These are phyloP conservation scores for Asobara japonica DNA, from an alignment of 1,140 invertebrate species.

Conservation along the genomic window DNA sequence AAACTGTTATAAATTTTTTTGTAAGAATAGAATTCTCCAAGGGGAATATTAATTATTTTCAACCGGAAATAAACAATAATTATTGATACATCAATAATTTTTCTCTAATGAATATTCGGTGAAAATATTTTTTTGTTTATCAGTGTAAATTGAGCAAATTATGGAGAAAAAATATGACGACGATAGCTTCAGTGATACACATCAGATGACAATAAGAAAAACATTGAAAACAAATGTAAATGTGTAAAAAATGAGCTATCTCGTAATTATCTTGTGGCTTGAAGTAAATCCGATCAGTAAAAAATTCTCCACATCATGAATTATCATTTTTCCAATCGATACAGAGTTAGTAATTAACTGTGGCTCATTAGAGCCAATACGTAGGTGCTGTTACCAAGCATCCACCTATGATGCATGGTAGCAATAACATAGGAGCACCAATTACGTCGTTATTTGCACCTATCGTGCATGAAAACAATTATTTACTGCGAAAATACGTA, in stretches of 20 bases:
- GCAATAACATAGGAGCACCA: not conserved
- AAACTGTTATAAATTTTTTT: no score
- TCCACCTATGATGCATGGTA: slow-evolving; percentile 23
- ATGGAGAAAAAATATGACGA: no score
- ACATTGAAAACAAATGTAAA: not conserved
- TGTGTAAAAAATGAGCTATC: not conserved
- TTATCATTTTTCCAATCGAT: slow-evolving; percentile 20
- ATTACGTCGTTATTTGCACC: slow-evolving; percentile 31
- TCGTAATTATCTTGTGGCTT: slow-evolving; percentile 10
- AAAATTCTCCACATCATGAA: slow-evolving; percentile 15
- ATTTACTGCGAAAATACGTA: slow-evolving; percentile 22
- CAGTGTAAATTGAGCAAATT: no score
- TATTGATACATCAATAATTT: no score
- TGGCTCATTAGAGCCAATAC: slow-evolving; percentile 9
- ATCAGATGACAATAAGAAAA: not conserved
- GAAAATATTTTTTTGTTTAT: no score
- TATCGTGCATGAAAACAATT: slow-evolving; percentile 34
- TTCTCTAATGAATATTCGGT: no score
- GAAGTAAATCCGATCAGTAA: not conserved
- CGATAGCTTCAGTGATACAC: no score
- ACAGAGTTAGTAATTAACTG: slow-evolving; percentile 12
- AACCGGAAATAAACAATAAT: no score
- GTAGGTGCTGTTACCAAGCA: not conserved
- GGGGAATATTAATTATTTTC: no score
- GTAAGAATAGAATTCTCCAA: no score